Evolutionary conservation across 2,113 vertebrate genomes (phyloP), one percentile per base, ranked within the genome.

Genomic region (Cygnus buccinator): DNA sequence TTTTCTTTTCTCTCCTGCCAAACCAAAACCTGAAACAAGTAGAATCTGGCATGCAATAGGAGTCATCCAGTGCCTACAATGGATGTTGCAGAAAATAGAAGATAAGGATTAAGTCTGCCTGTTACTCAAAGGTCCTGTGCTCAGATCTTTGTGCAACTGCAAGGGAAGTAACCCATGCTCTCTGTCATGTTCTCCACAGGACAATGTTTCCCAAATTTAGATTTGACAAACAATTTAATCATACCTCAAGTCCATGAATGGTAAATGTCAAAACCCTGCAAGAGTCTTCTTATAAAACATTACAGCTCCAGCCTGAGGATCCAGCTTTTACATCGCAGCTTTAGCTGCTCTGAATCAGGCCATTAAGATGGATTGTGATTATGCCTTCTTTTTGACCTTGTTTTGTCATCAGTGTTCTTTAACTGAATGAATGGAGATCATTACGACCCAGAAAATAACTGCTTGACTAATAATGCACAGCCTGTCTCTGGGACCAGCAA

Each of bases 71-170:
- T 79, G 35, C 46, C 33, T 85, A 31, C 46, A 83, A 78, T 77
- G 28, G 35, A 77, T 10, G 19, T 18, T 91, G 59, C 39, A 66
- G 44, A 81, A 93, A 87, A 89, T 11, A 57, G 19, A 87, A 93
- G 8, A 59, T 65, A 35, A 17, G 11, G 31, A 48, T 74, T 39
- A 61, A 89, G 73, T 77, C 58, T 65, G 19, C 39, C 33, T 62
- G 4, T 48, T 91, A 43, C 18, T 57, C 55, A 77, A 87, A 70
- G 14, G 13, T n/a, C 2, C 0, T 57, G n/a, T 65, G 7, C 35
- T 87, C 68, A 80, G 21, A 68, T 76, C 43, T 57, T 55, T 33
- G 12, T 68, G 58, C 84, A 91, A 52, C 8, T 52, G 7, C 25
- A 70, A 55, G 35, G 41, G 73, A 84, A 72, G 12, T 13, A n/a